Evolutionary conservation across 2,797 vertebrate genomes (phyloP), one percentile per base, ranked within the genome.

Genomic region (Rhynchotus rufescens): DNA sequence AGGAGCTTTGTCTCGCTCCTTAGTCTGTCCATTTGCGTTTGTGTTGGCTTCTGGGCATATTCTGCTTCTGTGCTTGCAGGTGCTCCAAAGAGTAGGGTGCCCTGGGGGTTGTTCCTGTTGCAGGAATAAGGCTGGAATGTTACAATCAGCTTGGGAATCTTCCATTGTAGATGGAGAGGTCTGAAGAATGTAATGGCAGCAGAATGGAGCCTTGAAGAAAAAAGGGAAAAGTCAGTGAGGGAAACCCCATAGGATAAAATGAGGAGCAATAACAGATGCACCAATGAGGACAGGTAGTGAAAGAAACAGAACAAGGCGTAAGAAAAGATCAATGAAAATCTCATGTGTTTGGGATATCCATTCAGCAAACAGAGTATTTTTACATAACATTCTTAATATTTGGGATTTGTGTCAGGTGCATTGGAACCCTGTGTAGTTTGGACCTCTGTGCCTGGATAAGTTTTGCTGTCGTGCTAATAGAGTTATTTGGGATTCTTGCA

Each of bases 321-420:
- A 42, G 36, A 8, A 40, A 38, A 51, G 60, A 42, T 30, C 30
- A 30, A n/a, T 32, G 40, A 22, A 45, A 59, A 57, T 44, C 12
- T 6, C 10, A 6, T 23, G 12, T 23, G 14, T 72, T 85, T 68
- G 6, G 30, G 42, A 14, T 40, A 12, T 34, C 12, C 21, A 49
- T 49, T 47, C 47, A 49, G 47, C 21, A 49, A 23, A 11, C 9
- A 6, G 8, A 9, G 8, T 52, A 0, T 62, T 80, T 72, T 67
- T 67, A 32, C 14, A 30, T 22, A 8, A 12, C 30, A 4, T 72
- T 25, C 22, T 13, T 40, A 13, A 30, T 13, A 45, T 30, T 28
- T 57, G 59, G 23, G 5, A 17, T 28, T 51, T 15, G n/a, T 6
- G 14, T 49, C 36, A 5, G 42, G 28, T 9, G 1, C 15, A 0